Base-by-base conservation (phyloP, 2,888 invertebrate genomes). In the Saturnia pavonia region DNA sequence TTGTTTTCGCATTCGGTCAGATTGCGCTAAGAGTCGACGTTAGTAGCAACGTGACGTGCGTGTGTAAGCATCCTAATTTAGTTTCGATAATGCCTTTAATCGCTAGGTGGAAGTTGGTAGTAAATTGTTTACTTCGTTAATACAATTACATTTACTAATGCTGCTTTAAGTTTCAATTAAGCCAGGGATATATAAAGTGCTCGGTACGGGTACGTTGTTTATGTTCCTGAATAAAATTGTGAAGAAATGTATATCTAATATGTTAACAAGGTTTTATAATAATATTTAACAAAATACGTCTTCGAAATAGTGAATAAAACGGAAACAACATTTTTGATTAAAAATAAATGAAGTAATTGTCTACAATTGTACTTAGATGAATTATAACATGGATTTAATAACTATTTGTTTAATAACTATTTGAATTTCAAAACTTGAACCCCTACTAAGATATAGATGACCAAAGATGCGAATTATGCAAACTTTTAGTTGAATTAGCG, bases 1-100 rank as follows among this genome's bases (percentile, higher is more conserved):
- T 93, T 93, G 92, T 92, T 92, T 91, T 88, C 89, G 86, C 88
- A 82, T 82, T 79, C 85, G 86, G 89, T 54, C 51, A 54, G 91
- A 92, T 91, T 92, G 90, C 87, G 89, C 87, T 89, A 90, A 91
- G 89, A 92, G 90, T 88, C 84, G 85, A 90, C 90, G 91, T 92
- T 91, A 91, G 88, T 86, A 89, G 89, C 88, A 88, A 91, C 90
- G 91, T 91, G 91, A 91, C 83, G 85, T 86, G 90, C 85, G 82
- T 88, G 82, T 88, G 83, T 84, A 87, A 89, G 82, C 78, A 82
- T 81, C 85, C 83, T 87, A 86, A 89, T 88, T 86, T 83, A 82
- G 82, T 85, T 85, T 84, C 84, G 79, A 85, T 87, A 87, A 84
- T 83, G 79, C 80, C 57, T 77, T 79, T 82, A 81, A 84, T 80